These are phyloP conservation scores for Trachymyrmex septentrionalis DNA, from an alignment of 1,140 invertebrate genomes.

Conservation along the genomic window DNA sequence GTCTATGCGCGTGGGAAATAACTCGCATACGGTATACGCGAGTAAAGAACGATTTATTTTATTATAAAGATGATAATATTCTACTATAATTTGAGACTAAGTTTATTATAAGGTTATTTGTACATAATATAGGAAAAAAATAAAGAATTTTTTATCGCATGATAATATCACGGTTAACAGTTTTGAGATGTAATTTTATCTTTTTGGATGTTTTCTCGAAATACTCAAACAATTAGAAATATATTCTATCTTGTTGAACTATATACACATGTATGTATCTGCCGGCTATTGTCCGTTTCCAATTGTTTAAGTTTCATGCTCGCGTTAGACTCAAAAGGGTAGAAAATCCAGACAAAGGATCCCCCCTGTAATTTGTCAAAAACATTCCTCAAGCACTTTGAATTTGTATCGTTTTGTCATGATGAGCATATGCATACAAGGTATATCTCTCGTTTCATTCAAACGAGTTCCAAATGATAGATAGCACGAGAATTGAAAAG, in stretches of 20 bases:
- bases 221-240: not conserved
- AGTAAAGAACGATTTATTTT: constrained; percentile 67
- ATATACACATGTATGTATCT: constrained; percentile 3
- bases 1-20: constrained; percentile 60
- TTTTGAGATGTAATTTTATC: not conserved
- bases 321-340: constrained; percentile 26
- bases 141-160: not conserved
- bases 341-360: constrained; percentile 50
- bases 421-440: constrained; percentile 8
- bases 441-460: constrained; percentile 25
- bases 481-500: constrained; percentile 16
- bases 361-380: constrained; percentile 70
- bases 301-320: constrained; percentile 50
- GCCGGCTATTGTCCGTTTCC: constrained; percentile 1
- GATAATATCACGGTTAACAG: not conserved
- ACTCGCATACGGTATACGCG: constrained; percentile 51
- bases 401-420: constrained; percentile 58
- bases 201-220: not conserved
- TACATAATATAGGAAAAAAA: not conserved
- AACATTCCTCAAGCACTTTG: constrained; percentile 61
- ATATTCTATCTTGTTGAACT: constrained; percentile 28
- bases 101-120: constrained; percentile 32
- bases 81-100: constrained; percentile 8
- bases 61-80: constrained; percentile 62
- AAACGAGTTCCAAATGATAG: constrained; percentile 15